Base-by-base conservation (phyloP, 2,113 vertebrate species). In the Rana temporaria region DNA sequence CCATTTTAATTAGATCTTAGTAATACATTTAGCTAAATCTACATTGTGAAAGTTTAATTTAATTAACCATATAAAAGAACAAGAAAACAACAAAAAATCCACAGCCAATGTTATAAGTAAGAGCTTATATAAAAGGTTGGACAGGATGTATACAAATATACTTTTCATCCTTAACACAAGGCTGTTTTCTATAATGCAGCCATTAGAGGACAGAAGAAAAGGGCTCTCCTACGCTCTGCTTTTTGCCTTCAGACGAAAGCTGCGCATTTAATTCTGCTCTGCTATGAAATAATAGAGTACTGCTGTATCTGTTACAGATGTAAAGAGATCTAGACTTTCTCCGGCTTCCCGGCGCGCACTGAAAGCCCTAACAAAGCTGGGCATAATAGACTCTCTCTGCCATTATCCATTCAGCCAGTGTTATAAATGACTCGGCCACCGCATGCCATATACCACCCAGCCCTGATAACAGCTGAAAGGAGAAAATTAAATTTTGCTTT, bases 401-500 rank as follows among this genome's bases (percentile, higher is more conserved):
- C 94, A 96, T 95, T 94, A 95, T 93, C 96, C 95, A 96, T 97
- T 97, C 96, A 97, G 90, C 90, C 90, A 90, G 91, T 90, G 96
- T 97, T 97, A 98, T 96, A 96, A 97, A 98, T 96, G 95, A 96
- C 94, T 95, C 78, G 76, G 89, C 89, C 91, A 88, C 95, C 92
- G 95, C 91, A 92, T 94, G 94, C 94, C 95, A 94, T 95, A 95
- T 93, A 94, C 95, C 94, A 93, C 91, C 92, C 92, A 52, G 90
- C 90, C 91, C 93, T 92, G 97, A 98, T 98, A 99, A 98, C 95
- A 91, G 92, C 89, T 93, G 91, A 95, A 95, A 97, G 96, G 92
- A 93, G 96, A 94, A 97, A 98, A 97, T 96, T 92, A 95, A 97
- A 97, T 97, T 97, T 95, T 96, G 95, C 96, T 97, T 97, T 96